Percentiles rank a stretch among this genome's conserved stretches.
phyloP scores from a whole-genome alignment of 2,113 vertebrate genomes.

The Psilopogon haemacephalus region DNA sequence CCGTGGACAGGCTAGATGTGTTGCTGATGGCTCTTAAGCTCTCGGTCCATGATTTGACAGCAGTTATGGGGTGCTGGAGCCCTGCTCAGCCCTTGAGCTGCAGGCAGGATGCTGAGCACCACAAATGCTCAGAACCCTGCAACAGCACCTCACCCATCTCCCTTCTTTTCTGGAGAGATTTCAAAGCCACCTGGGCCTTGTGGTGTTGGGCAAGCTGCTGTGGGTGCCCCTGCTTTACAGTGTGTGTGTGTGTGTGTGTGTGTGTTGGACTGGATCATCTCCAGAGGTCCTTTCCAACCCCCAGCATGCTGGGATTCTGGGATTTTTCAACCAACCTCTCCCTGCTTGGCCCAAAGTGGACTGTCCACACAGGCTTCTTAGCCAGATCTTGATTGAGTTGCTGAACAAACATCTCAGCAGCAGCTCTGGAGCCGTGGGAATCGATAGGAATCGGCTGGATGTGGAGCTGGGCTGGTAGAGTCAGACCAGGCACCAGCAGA shows the following conservation, averaged over 20 bases:
- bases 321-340: no score
- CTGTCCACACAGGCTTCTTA: background rate
- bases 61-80: rapidly evolving
- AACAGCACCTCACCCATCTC: rapidly evolving
- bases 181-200: no score
- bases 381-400: background rate
- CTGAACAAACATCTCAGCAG: background rate
- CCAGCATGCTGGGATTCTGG: no score
- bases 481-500: background rate
- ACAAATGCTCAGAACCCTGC: background rate
- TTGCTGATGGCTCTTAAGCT: background rate
- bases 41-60: background rate
- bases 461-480: background rate
- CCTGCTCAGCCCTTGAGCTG: rapidly evolving
- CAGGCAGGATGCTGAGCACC: background rate
- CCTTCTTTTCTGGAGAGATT: background rate
- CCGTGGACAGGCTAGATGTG: background rate
- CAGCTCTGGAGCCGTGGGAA: conserved; percentile 3
- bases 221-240: no score
- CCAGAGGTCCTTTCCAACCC: no score
- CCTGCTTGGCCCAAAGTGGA: background rate
- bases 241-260: no score
- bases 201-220: no score
- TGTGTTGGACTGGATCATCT: no score
- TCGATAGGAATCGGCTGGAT: conserved; percentile 52